Percentiles rank a stretch among this genome's conserved stretches.
phyloP scores from a whole-genome alignment of 2,113 vertebrate genomes.

The Sporophila hypoxantha region DNA sequence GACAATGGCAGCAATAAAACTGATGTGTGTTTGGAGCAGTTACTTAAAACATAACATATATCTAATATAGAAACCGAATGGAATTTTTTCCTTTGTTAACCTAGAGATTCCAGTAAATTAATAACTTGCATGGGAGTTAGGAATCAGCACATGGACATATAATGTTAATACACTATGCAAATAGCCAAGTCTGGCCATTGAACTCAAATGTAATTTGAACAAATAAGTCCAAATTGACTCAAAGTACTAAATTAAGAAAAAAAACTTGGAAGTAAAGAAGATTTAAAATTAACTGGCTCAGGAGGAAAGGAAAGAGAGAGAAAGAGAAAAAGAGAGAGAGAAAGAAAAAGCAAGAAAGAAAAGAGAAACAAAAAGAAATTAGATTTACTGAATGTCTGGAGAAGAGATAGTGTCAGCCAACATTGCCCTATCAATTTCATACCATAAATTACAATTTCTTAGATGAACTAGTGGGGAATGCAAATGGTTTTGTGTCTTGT shows the following conservation, averaged over 20 bases:
- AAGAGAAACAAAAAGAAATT: not conserved
- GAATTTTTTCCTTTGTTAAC: not conserved
- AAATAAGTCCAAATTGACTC: not conserved
- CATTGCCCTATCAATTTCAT: not conserved
- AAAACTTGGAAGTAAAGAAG: not conserved
- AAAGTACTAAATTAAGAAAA: not conserved
- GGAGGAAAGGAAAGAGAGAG: not conserved
- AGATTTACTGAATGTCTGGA: not conserved
- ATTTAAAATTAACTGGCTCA: not conserved
- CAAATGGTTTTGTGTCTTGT: not conserved
- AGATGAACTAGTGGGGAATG: not conserved
- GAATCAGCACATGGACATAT: not conserved
- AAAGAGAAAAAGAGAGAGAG: too few relatives aligned
- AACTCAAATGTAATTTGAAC: not conserved
- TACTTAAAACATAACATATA: not conserved
- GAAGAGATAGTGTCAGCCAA: not conserved
- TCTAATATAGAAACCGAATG: not conserved
- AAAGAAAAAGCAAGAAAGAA: too few relatives aligned
- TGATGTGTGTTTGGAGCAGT: not conserved
- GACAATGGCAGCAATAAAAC: not conserved
- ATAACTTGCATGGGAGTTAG: not conserved
- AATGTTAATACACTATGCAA: not conserved
- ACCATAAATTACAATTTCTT: not conserved
- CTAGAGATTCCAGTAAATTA: not conserved
- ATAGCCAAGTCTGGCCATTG: not conserved